A percentile compares a stretch with the other conserved stretches of the same genome.
phyloP scores from a whole-genome alignment of 2,888 invertebrate genomes.

The Listrodromus nycthemerus region DNA sequence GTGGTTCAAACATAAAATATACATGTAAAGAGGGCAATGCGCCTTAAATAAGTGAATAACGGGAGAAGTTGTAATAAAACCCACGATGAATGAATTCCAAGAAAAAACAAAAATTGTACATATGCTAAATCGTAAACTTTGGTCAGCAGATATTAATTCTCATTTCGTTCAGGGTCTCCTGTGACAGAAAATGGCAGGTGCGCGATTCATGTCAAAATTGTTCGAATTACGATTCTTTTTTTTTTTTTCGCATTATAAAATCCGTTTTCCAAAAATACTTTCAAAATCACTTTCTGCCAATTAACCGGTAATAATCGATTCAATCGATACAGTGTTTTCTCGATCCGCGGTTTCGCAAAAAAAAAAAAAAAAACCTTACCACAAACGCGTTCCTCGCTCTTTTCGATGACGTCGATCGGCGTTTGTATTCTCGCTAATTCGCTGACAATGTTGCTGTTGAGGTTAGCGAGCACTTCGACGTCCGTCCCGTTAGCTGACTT shows the following conservation, averaged over 20 bases:
- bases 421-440: constrained; percentile 47
- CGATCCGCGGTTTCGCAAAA: background rate
- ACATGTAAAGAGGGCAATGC: too few species aligned
- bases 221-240: background rate
- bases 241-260: background rate
- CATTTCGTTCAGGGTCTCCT: background rate
- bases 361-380: constrained; percentile 34
- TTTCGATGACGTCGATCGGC: constrained; percentile 7
- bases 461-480: constrained; percentile 49
- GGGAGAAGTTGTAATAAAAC: too few species aligned
- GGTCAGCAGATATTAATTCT: background rate
- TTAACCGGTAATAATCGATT: too few species aligned
- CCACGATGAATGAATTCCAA: too few species aligned
- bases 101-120: background rate
- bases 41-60: background rate
- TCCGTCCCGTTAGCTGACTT: background rate
- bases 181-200: constrained; percentile 1
- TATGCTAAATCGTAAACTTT: background rate
- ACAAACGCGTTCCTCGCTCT: constrained; percentile 35
- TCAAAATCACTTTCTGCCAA: too few species aligned
- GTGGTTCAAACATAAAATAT: too few species aligned
- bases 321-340: too few species aligned
- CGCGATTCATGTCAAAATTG: background rate
- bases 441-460: constrained; percentile 39
- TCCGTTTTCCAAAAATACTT: background rate